Evolutionary conservation across 2,113 vertebrate species (phyloP).

Genomic region (Oenanthe melanoleuca): DNA sequence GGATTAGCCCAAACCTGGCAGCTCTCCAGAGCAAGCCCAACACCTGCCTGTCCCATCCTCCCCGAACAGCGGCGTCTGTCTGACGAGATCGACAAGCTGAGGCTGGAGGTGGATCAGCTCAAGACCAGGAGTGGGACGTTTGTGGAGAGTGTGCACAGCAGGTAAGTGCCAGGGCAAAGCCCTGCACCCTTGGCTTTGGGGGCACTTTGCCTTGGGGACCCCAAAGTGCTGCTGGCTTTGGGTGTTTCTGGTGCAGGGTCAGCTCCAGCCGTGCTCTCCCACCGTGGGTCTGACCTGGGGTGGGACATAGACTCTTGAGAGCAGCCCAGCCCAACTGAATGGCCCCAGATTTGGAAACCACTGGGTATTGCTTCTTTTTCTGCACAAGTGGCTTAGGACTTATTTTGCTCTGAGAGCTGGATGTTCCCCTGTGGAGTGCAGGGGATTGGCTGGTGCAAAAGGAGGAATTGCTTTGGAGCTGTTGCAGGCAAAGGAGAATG

Average conservation of each 20-base stretch:
- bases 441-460: neutral
- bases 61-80: slow-evolving; percentile 86
- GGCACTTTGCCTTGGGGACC: neutral
- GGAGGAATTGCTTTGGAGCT: neutral
- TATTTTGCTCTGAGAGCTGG: neutral
- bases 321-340: neutral
- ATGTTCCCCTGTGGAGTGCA: neutral
- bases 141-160: slow-evolving; percentile 85
- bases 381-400: neutral
- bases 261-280: neutral
- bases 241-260: neutral
- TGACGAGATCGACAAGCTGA: slow-evolving; percentile 93
- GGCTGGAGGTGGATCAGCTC: slow-evolving; percentile 92
- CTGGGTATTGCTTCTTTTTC: neutral
- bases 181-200: neutral
- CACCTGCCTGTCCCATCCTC: neutral
- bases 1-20: neutral
- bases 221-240: neutral
- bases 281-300: neutral
- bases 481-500: neutral
- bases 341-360: neutral
- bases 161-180: slow-evolving; percentile 70
- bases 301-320: neutral
- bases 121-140: slow-evolving; percentile 88
- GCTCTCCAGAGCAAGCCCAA: neutral